A percentile compares a stretch with the other conserved stretches of the same genome.
phyloP scores from a whole-genome alignment of 1,140 invertebrate genomes.

The Melanaphis sacchari region DNA sequence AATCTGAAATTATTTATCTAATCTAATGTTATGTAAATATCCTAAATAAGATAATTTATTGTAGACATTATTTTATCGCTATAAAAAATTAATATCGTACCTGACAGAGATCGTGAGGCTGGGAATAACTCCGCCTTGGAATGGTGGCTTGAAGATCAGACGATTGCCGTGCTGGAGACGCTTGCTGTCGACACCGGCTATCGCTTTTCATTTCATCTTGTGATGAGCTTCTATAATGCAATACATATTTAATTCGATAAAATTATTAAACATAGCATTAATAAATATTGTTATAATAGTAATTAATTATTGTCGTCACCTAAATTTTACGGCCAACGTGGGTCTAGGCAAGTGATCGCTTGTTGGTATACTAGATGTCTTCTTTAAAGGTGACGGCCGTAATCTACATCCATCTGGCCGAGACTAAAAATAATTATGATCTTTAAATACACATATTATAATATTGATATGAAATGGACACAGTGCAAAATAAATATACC shows the following conservation, averaged over 20 bases:
- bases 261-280: neutral
- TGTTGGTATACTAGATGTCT: conserved; percentile 35
- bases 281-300: neutral
- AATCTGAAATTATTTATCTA: neutral
- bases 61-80: neutral
- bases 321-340: conserved; percentile 54
- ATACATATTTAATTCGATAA: neutral
- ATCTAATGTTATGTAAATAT: too few relatives aligned
- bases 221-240: conserved; percentile 53
- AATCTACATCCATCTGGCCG: conserved; percentile 33
- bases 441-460: neutral
- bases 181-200: conserved; percentile 52
- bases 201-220: conserved; percentile 59
- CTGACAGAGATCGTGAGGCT: conserved; percentile 65
- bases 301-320: neutral
- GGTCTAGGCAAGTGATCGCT: conserved; percentile 48
- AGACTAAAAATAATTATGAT: conserved; percentile 24
- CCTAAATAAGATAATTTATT: too few relatives aligned
- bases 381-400: conserved; percentile 46
- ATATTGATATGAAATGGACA: neutral
- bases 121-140: conserved; percentile 67
- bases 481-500: neutral
- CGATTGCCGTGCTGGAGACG: conserved; percentile 22
- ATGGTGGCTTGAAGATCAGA: conserved; percentile 55
- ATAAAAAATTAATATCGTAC: conserved; percentile 52